Conservation (phyloP, 1,140 invertebrate species). For the Heliconius hewitsoni region DNA sequence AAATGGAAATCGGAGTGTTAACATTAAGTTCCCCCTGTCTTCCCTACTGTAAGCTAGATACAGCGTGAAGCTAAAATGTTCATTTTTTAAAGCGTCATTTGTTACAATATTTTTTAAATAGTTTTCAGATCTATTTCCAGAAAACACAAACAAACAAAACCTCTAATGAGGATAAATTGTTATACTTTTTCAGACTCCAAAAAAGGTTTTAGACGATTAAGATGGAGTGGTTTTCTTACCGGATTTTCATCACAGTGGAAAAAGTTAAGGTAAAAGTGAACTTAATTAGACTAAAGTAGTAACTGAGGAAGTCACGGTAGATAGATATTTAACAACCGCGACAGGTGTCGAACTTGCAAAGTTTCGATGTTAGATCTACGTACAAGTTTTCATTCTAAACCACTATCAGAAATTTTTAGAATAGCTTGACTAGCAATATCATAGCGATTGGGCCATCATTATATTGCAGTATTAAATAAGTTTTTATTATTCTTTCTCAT, state of each 20-base stretch:
- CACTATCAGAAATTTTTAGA: neutral
- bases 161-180: constrained; percentile 4
- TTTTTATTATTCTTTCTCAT: too few species aligned
- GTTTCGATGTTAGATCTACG: neutral
- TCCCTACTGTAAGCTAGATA: too few species aligned
- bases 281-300: neutral
- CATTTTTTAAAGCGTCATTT: neutral
- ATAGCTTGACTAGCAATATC: neutral
- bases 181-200: neutral
- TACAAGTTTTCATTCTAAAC: neutral
- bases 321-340: neutral
- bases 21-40: too few species aligned
- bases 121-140: neutral
- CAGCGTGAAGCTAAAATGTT: neutral
- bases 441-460: neutral
- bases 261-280: neutral
- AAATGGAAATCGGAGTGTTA: too few species aligned
- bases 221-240: neutral
- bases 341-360: neutral
- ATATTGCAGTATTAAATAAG: too few species aligned
- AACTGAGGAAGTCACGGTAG: neutral
- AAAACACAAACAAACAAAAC: neutral
- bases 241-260: neutral
- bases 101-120: too few species aligned
- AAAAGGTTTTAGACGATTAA: constrained; percentile 9